A percentile compares a stretch with the other conserved stretches of the same genome.
phyloP scores from a whole-genome alignment of 2,797 vertebrate species.

The Coracias cyanogaster region DNA sequence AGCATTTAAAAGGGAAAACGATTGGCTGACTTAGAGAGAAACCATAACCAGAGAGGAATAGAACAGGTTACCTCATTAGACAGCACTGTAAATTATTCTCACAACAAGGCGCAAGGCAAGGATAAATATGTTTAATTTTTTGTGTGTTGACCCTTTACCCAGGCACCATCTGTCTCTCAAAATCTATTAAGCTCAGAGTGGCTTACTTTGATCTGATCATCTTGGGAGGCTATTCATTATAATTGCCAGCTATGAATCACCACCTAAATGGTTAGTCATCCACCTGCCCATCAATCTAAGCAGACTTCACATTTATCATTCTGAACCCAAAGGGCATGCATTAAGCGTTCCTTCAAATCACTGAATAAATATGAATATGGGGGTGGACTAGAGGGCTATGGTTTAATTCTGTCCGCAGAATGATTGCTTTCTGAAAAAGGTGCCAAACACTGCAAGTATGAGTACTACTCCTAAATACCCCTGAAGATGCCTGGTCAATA shows the following conservation, averaged over 20 bases:
- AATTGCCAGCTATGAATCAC: slow-evolving; percentile 37
- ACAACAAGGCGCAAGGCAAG: not conserved
- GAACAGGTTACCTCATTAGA: not conserved
- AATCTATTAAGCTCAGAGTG: slow-evolving; percentile 3
- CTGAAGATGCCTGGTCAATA: not conserved
- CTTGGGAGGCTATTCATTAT: slow-evolving; percentile 6
- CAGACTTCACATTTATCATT: not conserved
- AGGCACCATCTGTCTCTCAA: slow-evolving; percentile 30
- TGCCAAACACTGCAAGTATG: not conserved
- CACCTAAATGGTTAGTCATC: not conserved
- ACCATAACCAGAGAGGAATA: not conserved
- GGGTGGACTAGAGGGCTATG: not conserved
- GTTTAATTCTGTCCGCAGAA: not conserved
- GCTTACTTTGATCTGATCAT: slow-evolving; percentile 17
- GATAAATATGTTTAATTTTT: not conserved
- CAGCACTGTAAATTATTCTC: not conserved
- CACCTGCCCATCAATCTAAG: slow-evolving; percentile 11
- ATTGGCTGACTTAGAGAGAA: not conserved
- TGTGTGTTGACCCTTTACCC: not conserved
- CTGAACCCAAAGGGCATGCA: not conserved
- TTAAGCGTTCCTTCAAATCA: not conserved
- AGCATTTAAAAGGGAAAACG: slow-evolving; percentile 4
- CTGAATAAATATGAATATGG: not conserved
- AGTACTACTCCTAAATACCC: not conserved
- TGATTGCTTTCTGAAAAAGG: not conserved